Evolutionary conservation across 2,888 invertebrate genomes (phyloP), one percentile per base, ranked within the genome.

Genomic region (Chrysodeixis includens): DNA sequence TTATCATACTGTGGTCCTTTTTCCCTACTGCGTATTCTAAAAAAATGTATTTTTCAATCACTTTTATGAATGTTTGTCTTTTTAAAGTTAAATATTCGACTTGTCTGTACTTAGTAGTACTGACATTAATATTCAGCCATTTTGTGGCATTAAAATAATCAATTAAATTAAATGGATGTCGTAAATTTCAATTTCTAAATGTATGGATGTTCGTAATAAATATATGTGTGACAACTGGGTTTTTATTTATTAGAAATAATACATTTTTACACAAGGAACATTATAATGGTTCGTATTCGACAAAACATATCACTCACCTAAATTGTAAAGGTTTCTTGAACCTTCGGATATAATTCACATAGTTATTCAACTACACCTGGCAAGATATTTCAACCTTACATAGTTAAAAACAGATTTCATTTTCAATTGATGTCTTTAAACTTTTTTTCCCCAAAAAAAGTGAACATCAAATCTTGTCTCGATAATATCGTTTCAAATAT

Each of bases 161-260:
- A 16, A 44, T 46, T 16, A 44, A 44, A 44, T n/a, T n/a, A n/a
- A n/a, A 44, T 46, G 46, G 8, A 18, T 46, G 46, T 46, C 16
- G 46, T 46, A 46, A 18, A 18, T 46, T 46, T 46, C 46, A 46
- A 18, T 46, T 46, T 46, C 46, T 46, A 49, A 49, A 49, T 49
- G 18, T 49, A 10, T 49, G 18, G 20, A 49, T 49, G 46, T 49
- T 18, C 46, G 18, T 18, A 49, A 49, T 49, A 18, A 49, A 49
- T 40, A 46, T 46, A 20, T 49, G 46, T 46, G 46, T 49, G 20
- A 9, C 3, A 18, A 49, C 9, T 49, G 46, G 18, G 10, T 18
- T 20, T 49, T 49, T 49, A 18, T 8, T 49, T 49, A 18, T 8
- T 4, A 8, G 10, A 4, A n/a, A n/a, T n/a, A n/a, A n/a, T n/a